phyloP scores from a whole-genome alignment of 2,797 vertebrate genomes.

The Euthynnus affinis region DNA sequence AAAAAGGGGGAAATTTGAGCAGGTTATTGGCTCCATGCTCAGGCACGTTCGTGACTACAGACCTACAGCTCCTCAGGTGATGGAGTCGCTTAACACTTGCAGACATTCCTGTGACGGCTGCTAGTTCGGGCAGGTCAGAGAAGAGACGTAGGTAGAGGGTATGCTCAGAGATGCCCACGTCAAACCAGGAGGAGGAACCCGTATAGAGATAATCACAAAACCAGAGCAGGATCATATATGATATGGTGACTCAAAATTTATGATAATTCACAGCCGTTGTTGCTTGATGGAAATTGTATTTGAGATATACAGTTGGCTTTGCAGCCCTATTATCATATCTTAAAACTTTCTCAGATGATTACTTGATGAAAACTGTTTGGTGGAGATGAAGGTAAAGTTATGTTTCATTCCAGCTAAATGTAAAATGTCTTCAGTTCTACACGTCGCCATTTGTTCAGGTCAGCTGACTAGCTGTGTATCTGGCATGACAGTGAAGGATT shows the following conservation, averaged over 20 bases:
- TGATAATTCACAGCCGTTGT: background rate
- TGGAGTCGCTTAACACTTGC: background rate
- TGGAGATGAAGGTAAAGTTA: background rate
- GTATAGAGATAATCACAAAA: background rate
- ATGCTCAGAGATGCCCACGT: conserved; percentile 28
- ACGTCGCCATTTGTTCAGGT: background rate
- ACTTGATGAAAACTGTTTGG: background rate
- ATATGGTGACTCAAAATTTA: background rate
- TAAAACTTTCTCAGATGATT: background rate
- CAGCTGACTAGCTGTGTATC: background rate
- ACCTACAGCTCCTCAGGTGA: background rate
- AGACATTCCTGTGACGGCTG: conserved; percentile 56
- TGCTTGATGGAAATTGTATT: background rate
- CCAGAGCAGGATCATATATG: background rate
- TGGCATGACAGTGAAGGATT: conserved; percentile 4
- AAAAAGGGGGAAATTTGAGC: background rate
- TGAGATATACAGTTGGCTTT: background rate
- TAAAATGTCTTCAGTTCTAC: background rate
- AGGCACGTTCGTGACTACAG: conserved; percentile 18
- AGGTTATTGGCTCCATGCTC: conserved; percentile 36
- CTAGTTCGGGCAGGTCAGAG: conserved; percentile 65
- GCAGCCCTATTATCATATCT: background rate
- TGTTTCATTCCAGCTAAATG: background rate
- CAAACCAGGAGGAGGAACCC: background rate
- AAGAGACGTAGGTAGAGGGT: background rate